These are phyloP conservation scores for Telmatherina bonti DNA, from an alignment of 2,797 vertebrate genomes.

Conservation along the genomic window DNA sequence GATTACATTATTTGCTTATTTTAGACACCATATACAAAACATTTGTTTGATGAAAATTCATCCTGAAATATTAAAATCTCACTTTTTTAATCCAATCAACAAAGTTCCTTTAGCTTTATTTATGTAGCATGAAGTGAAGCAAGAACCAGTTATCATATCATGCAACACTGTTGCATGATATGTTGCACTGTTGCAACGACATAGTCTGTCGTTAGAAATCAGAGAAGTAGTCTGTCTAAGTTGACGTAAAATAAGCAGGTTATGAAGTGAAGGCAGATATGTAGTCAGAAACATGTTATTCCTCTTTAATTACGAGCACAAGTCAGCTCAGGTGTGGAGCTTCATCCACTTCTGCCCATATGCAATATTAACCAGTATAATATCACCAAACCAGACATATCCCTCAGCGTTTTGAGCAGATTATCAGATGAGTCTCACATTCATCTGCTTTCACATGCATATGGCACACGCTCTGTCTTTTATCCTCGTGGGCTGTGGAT, in stretches of 20 bases:
- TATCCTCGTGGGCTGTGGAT: slow-evolving; percentile 51
- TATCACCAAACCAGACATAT: slow-evolving; percentile 13
- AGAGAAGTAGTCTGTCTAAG: neutral
- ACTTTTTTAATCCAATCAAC: neutral
- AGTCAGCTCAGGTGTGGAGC: neutral
- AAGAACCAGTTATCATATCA: neutral
- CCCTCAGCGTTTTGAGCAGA: slow-evolving; percentile 39
- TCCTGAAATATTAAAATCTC: neutral
- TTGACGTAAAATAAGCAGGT: neutral
- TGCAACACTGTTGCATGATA: neutral
- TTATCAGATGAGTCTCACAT: slow-evolving; percentile 52
- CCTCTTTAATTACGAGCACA: neutral
- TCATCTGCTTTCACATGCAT: slow-evolving; percentile 60
- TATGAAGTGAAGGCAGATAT: neutral
- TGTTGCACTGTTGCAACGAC: too few relatives aligned
- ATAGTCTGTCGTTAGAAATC: neutral
- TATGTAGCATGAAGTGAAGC: too few relatives aligned
- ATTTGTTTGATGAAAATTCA: too few relatives aligned
- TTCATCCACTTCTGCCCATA: slow-evolving; percentile 10
- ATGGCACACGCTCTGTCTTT: slow-evolving; percentile 38
- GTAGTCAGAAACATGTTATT: neutral
- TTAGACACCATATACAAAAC: too few relatives aligned
- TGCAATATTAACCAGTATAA: slow-evolving; percentile 19
- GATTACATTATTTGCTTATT: too few relatives aligned
- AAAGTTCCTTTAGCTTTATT: neutral